Conservation (phyloP, 2,113 vertebrate genomes). For the Herpetotheres cachinnans region DNA sequence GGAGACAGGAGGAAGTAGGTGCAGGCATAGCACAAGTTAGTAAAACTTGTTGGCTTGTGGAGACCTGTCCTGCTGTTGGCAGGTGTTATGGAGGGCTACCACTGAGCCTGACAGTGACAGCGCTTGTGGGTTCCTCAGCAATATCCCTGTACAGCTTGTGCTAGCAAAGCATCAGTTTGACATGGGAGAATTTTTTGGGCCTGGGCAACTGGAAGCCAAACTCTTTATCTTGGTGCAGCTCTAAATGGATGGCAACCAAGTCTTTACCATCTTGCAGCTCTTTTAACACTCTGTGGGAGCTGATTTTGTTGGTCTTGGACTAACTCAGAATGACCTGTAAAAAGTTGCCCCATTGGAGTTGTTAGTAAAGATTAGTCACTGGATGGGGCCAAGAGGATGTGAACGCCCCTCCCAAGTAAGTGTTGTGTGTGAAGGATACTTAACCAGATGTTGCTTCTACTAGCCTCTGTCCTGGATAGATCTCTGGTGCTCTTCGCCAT, state of each 20-base stretch:
- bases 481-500: neutral
- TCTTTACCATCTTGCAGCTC: neutral
- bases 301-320: neutral
- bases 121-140: neutral
- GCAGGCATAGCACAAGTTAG: neutral
- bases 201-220: neutral
- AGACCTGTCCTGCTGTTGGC: neutral
- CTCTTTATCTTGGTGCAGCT: neutral
- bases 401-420: neutral
- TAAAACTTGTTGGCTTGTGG: accelerated
- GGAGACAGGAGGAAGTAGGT: neutral
- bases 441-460: neutral
- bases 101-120: neutral
- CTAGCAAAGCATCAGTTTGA: neutral
- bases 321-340: neutral
- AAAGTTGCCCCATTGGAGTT: neutral
- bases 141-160: neutral
- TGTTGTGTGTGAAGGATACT: neutral
- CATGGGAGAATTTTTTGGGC: neutral
- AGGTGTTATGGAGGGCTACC: neutral
- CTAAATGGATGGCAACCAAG: neutral
- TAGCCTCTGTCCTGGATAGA: neutral
- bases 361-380: neutral
- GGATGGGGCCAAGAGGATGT: neutral
- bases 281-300: neutral